phyloP scores from a whole-genome alignment of 2,888 invertebrate genomes.

The Chorisops tibialis region DNA sequence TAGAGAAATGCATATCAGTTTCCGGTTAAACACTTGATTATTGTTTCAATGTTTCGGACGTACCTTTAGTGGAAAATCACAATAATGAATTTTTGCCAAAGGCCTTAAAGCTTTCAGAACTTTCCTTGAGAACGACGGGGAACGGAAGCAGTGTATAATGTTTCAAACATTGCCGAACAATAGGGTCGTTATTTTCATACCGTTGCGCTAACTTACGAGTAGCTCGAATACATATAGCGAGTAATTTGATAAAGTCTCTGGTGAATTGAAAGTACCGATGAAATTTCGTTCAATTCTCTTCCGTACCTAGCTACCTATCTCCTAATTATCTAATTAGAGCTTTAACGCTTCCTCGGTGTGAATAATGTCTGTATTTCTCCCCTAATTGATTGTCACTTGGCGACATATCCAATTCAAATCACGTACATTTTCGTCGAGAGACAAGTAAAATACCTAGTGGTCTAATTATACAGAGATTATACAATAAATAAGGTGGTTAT shows the following conservation, averaged over 20 bases:
- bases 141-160: too few relatives aligned
- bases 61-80: not conserved
- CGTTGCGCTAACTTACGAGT: too few relatives aligned
- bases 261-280: not conserved
- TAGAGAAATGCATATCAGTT: slow-evolving; percentile 16
- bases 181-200: too few relatives aligned
- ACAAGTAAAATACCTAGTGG: too few relatives aligned
- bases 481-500: too few relatives aligned
- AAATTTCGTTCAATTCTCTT: not conserved
- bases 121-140: too few relatives aligned
- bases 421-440: not conserved
- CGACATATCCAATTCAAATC: slow-evolving; percentile 1
- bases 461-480: too few relatives aligned
- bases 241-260: not conserved
- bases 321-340: slow-evolving; percentile 22
- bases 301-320: slow-evolving; percentile 2
- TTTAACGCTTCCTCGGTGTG: slow-evolving; percentile 4
- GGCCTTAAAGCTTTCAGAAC: not conserved
- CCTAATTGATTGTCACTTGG: slow-evolving; percentile 17
- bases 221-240: too few relatives aligned
- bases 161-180: too few relatives aligned
- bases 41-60: not conserved
- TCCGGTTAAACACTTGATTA: slow-evolving; percentile 17
- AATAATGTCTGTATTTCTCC: slow-evolving; percentile 15
- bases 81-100: not conserved